These are phyloP conservation scores for Gymnorhina tibicen DNA, from an alignment of 2,113 vertebrate species.

Conservation along the genomic window DNA sequence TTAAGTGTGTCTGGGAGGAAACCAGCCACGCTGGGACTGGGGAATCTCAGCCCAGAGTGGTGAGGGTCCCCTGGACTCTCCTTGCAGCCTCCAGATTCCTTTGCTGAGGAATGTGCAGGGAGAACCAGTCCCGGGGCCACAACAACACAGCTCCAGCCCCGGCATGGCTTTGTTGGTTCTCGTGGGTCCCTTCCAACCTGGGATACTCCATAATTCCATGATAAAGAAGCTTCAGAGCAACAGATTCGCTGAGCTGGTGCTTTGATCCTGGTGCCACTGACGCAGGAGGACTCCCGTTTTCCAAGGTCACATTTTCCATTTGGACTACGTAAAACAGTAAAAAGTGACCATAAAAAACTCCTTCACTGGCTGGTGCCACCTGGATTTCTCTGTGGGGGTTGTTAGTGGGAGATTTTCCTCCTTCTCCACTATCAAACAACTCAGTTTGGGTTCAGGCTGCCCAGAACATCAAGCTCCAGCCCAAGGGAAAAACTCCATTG, in stretches of 20 bases:
- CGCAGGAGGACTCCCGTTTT: background rate
- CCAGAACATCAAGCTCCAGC: background rate
- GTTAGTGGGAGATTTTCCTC: background rate
- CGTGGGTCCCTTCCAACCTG: background rate
- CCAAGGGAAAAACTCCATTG: background rate
- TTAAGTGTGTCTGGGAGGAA: background rate
- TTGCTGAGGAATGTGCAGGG: background rate
- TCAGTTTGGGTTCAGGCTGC: background rate
- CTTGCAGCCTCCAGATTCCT: background rate
- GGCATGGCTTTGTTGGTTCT: accelerated
- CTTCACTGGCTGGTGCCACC: background rate
- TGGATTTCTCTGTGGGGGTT: background rate
- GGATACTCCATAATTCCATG: background rate
- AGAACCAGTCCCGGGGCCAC: background rate
- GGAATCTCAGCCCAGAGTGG: background rate
- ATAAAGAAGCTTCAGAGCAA: background rate
- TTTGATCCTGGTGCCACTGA: background rate
- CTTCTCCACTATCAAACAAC: background rate
- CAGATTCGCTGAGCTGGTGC: background rate
- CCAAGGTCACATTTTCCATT: background rate
- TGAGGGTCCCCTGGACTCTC: background rate
- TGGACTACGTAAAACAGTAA: background rate
- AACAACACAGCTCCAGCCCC: accelerated
- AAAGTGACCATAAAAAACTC: background rate
- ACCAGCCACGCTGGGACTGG: background rate